Evolutionary conservation across 2,113 vertebrate genomes (phyloP).

Genomic region (Butorides virescens): DNA sequence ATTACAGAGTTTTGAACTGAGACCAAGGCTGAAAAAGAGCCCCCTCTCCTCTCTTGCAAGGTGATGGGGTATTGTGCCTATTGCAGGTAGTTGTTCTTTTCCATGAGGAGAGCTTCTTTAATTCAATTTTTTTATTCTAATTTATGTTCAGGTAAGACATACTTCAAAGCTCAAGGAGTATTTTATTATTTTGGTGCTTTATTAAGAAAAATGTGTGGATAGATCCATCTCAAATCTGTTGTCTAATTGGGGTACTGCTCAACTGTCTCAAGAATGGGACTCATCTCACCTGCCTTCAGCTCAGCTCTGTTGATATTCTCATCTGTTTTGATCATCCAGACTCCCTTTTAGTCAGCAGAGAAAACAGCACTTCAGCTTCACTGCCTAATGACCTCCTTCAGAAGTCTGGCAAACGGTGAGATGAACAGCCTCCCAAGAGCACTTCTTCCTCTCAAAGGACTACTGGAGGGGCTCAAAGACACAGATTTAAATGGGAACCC

Average conservation of each 20-base stretch:
- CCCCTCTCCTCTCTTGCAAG: too few relatives aligned
- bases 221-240: neutral
- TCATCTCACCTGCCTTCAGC: neutral
- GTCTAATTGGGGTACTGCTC: neutral
- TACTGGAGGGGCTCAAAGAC: neutral
- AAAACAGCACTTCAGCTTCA: neutral
- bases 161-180: neutral
- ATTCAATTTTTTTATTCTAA: neutral
- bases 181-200: neutral
- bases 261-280: accelerated
- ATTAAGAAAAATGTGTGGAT: neutral
- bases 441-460: neutral
- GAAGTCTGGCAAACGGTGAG: neutral
- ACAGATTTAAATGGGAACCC: neutral
- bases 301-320: neutral
- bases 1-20: neutral
- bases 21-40: neutral
- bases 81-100: neutral
- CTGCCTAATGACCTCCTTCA: neutral
- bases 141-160: neutral
- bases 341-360: neutral
- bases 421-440: neutral
- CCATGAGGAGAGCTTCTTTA: neutral
- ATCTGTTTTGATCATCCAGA: neutral
- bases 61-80: accelerated